Base-by-base conservation (phyloP, 92 coral and sea anemone species). In the Desmophyllum pertusum region DNA sequence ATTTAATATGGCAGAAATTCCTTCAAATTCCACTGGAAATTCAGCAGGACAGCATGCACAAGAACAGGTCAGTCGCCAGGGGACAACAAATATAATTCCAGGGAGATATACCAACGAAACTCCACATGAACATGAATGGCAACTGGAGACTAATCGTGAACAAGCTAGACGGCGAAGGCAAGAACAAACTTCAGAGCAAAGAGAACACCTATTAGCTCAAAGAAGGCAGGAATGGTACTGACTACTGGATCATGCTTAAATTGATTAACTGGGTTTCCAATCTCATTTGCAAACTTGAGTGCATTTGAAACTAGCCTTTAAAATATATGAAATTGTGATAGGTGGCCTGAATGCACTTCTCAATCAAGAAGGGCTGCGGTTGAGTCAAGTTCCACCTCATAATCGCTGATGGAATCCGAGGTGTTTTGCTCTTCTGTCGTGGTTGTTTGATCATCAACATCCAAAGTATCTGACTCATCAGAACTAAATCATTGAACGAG, bases 261-360 rank as follows among this genome's bases (percentile, higher is more conserved):
- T 77, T 57, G 81, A 40, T 77, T 77, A 40, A 55, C 38, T 53
- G 81, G 81, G 35, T 77, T 38, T n/a, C 70, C 81, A 53, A 59
- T 76, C 63, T 52, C 80, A 53, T 52, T 52, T 42, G 67, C 80
- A 76, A 76, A 76, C 80, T 77, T 77, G 15, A 59, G 70, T 57
- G 81, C 70, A 57, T 77, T 77, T 15, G 36, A 63, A 19, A 74
- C 64, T 30, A 83, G 52, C 75, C 64, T 66, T 61, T 83, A 81
- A 83, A 74, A 73, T 31, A 83, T 38, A 67, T 63, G 87, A 40
- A 33, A 23, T 73, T 53, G 52, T 10, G 87, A 67, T 31, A 83
- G 81, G 73, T 81, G 65, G 61, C 87, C 75, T 62, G 80, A 43
- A 83, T 53, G 80, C 43, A 83, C 81, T 74, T 83, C 86, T 23